Percentiles rank a stretch among this genome's conserved stretches.
phyloP scores from a whole-genome alignment of 53 echinoderm and acorn worm genomes.

The Antedon mediterranea region DNA sequence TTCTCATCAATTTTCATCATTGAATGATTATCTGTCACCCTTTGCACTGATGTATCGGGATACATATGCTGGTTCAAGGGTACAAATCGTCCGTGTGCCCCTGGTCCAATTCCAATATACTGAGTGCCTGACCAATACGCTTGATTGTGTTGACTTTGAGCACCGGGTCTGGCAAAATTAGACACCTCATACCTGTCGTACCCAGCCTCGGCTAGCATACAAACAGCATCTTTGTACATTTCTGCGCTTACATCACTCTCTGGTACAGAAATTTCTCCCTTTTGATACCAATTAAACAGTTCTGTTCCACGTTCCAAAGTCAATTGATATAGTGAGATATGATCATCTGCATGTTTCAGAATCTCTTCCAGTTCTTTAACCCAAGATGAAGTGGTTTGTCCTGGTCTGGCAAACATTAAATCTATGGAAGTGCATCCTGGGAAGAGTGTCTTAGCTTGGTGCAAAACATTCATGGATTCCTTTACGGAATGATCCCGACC shows the following conservation, averaged over 20 bases:
- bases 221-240: constrained; percentile 66
- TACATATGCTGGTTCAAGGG: constrained; percentile 6
- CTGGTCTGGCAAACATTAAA: constrained; percentile 72
- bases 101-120: constrained; percentile 87
- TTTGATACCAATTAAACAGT: constrained; percentile 42
- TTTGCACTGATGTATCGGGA: not conserved
- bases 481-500: constrained; percentile 60
- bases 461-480: constrained; percentile 41
- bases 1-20: not conserved
- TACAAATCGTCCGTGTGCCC: constrained; percentile 80
- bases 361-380: constrained; percentile 32
- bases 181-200: constrained; percentile 77
- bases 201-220: constrained; percentile 32
- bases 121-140: constrained; percentile 76
- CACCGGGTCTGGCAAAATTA: constrained; percentile 48
- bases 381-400: constrained; percentile 50
- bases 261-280: constrained; percentile 35
- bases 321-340: constrained; percentile 79
- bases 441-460: constrained; percentile 49
- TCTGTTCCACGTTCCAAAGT: constrained; percentile 70
- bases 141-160: constrained; percentile 53
- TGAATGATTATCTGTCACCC: not conserved
- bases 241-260: constrained; percentile 48
- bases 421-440: constrained; percentile 49
- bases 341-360: constrained; percentile 41